Base-by-base conservation (phyloP, 2,888 invertebrate genomes). In the Epirrita christyi region DNA sequence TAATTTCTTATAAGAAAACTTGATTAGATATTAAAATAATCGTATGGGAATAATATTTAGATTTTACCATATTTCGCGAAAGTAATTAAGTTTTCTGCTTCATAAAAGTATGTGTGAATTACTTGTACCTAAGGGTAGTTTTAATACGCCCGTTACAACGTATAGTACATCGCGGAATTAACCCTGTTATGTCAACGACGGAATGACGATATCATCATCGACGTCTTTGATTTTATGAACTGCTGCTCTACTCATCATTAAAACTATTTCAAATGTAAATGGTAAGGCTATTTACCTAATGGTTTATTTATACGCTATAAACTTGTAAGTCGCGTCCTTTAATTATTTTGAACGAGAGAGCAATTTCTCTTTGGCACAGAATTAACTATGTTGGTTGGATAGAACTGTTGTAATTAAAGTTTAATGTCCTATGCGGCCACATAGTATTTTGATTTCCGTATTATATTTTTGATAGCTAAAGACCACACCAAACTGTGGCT, bases 261-360 rank as follows among this genome's bases (percentile, higher is more conserved):
- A 34, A 41, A 50, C 40, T 41, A 32, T 47, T 32, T 29, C 9
- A 29, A 48, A 52, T 38, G 50, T 55, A 41, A 60, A 49, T 49
- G 29, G 53, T 60, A 29, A 14, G 41, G 44, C 44, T 46, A 61
- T 50, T 53, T 40, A 42, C 42, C 40, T 56, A 56, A 61, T 61
- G 43, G 56, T 50, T 61, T 56, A 61, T 61, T 56, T 53, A 61
- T 50, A 53, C 48, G 29, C 44, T 52, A 60, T 62, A 52, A 62
- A 59, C 56, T 50, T 64, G 56, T 64, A 58, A 60, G 49, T 53
- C 47, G 32, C 51, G 58, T 60, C 64, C 50, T 62, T 59, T 63
- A 66, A 62, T 60, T 64, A 59, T 59, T 63, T 62, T 53, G 55
- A 55, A 55, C 60, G 59, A 57, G 55, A 60, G 53, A 62, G 57